Evolutionary conservation across 2,888 invertebrate species (phyloP).

Genomic region (Drosophila phalerata): DNA sequence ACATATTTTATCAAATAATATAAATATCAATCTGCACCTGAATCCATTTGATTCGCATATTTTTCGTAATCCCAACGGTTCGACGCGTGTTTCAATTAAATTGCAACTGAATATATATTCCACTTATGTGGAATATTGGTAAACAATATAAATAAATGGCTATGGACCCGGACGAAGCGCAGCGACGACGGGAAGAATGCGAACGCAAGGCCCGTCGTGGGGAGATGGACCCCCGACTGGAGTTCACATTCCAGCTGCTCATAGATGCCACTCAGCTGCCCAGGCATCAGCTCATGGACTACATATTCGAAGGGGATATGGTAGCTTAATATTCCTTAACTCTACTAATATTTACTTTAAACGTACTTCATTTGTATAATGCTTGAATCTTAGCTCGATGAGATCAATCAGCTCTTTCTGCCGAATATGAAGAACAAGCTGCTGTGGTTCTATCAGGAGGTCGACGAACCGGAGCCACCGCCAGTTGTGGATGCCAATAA

Average conservation of each 20-base stretch:
- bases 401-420: constrained; percentile 94
- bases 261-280: constrained; percentile 93
- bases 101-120: constrained; percentile 22
- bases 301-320: constrained; percentile 96
- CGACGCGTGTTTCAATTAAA: constrained; percentile 28
- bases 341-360: neutral
- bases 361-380: neutral
- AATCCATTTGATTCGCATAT: constrained; percentile 39
- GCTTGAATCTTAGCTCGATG: constrained; percentile 89
- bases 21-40: constrained; percentile 44
- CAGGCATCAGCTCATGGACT: constrained; percentile 94
- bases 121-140: constrained; percentile 37
- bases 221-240: constrained; percentile 96
- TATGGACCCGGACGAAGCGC: constrained; percentile 85
- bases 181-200: constrained; percentile 95
- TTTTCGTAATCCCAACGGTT: constrained; percentile 59
- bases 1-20: constrained; percentile 15
- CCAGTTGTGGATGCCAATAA: constrained; percentile 85
- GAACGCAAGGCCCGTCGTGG: constrained; percentile 95
- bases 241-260: constrained; percentile 95
- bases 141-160: constrained; percentile 37
- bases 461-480: constrained; percentile 89
- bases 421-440: constrained; percentile 94
- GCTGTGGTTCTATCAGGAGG: constrained; percentile 95
- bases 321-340: constrained; percentile 84